Evolutionary conservation across 2,888 invertebrate genomes (phyloP).

Genomic region (Sphecodes monilicornis): DNA sequence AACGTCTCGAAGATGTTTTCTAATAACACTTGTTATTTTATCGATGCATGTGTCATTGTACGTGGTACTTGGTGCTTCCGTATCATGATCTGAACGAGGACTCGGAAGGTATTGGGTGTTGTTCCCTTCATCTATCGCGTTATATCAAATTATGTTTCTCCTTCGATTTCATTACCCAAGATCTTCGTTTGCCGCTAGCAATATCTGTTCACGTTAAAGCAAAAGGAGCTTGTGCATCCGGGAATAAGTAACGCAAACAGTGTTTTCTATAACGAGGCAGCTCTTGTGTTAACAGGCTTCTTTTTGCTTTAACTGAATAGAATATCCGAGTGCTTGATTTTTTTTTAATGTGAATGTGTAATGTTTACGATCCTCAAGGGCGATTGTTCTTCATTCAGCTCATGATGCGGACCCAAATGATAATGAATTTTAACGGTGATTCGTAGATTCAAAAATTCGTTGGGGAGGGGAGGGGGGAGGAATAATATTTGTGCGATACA

Average conservation of each 20-base stretch:
- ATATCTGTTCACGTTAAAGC: not conserved
- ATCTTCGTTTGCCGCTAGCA: not conserved
- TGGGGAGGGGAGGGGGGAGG: not conserved
- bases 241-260: not conserved
- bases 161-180: not conserved
- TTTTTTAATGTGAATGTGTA: not conserved
- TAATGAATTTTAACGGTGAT: not conserved
- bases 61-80: constrained; percentile 8
- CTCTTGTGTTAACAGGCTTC: constrained; percentile 20
- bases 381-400: constrained; percentile 24
- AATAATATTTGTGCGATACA: constrained; percentile 1
- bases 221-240: constrained; percentile 8
- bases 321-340: not conserved
- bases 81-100: constrained; percentile 32
- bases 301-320: constrained; percentile 14
- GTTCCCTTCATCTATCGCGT: not conserved
- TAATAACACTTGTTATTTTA: constrained; percentile 24
- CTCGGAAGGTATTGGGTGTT: constrained; percentile 24
- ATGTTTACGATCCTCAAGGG: not conserved
- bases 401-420: constrained; percentile 15
- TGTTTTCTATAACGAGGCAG: not conserved
- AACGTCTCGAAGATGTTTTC: constrained; percentile 11
- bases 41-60: constrained; percentile 22
- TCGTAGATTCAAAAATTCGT: constrained; percentile 15
- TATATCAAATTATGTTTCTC: not conserved